Percentiles rank a stretch among this genome's conserved stretches.
phyloP scores from a whole-genome alignment of 2,888 invertebrate genomes.

The Neria commutata region DNA sequence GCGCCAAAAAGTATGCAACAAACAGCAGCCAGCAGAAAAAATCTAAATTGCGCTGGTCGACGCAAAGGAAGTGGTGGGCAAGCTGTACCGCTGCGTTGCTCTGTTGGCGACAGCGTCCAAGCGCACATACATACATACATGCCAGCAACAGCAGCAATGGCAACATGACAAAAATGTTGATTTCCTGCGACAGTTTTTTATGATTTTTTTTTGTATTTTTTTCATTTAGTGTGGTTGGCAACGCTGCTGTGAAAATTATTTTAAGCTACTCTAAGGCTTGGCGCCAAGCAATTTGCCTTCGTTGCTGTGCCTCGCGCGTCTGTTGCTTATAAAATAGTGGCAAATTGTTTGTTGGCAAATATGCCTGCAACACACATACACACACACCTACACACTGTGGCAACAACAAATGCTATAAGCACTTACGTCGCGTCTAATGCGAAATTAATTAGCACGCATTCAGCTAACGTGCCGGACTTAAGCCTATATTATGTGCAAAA shows the following conservation, averaged over 20 bases:
- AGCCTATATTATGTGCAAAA: no score
- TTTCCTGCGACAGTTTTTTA: background rate
- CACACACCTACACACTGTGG: background rate
- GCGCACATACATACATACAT: conserved; percentile 10
- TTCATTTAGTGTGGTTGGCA: no score
- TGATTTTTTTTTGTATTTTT: no score
- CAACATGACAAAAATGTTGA: conserved; percentile 9
- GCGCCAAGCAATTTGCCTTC: no score
- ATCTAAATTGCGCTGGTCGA: conserved; percentile 3
- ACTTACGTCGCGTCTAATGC: no score
- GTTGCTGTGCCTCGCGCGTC: no score
- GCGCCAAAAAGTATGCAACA: conserved; percentile 18
- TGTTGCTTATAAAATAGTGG: background rate
- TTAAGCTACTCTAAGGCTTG: background rate
- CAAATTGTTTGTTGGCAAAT: background rate
- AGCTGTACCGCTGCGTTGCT: background rate
- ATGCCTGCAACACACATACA: background rate
- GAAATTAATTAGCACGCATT: no score
- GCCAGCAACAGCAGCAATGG: no score
- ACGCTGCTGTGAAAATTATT: background rate
- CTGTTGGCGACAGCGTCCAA: background rate
- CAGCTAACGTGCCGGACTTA: no score
- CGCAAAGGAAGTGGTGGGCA: background rate
- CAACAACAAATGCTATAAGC: no score
- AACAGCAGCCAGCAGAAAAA: background rate